phyloP scores from a whole-genome alignment of 2,888 invertebrate species.

The Eutolmus rufibarbis region DNA sequence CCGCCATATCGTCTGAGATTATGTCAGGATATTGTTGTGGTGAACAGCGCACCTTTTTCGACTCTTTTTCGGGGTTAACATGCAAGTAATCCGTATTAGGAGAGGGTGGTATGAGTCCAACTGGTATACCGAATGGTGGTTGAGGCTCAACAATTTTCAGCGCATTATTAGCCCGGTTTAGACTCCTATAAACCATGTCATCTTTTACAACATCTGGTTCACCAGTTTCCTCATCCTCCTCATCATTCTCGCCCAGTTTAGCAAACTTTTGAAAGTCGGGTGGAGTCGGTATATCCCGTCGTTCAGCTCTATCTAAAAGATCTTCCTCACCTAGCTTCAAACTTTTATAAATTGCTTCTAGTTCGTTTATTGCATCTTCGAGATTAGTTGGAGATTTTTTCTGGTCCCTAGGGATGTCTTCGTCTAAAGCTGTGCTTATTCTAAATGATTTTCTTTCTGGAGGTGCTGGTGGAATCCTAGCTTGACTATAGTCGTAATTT shows the following conservation, averaged over 20 bases:
- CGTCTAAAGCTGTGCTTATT: slow-evolving; percentile 55
- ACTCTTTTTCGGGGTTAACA: slow-evolving; percentile 71
- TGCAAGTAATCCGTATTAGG: slow-evolving; percentile 86
- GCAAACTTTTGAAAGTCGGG: slow-evolving; percentile 62
- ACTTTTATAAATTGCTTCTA: slow-evolving; percentile 91
- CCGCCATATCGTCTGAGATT: slow-evolving; percentile 87
- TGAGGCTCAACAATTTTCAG: slow-evolving; percentile 80
- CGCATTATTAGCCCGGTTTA: slow-evolving; percentile 78
- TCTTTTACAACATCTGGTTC: slow-evolving; percentile 85
- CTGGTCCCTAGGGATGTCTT: slow-evolving; percentile 39
- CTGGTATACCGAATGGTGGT: slow-evolving; percentile 89
- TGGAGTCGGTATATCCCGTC: slow-evolving; percentile 68
- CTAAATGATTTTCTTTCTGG: slow-evolving; percentile 56
- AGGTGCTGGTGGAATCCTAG: slow-evolving; percentile 52
- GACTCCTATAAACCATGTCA: slow-evolving; percentile 83
- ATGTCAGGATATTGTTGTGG: slow-evolving; percentile 70
- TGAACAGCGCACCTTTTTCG: slow-evolving; percentile 63
- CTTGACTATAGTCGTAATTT: neutral
- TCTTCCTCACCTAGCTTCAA: slow-evolving; percentile 85
- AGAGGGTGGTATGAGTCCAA: slow-evolving; percentile 82
- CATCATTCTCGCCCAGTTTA: slow-evolving; percentile 66
- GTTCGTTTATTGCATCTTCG: slow-evolving; percentile 86
- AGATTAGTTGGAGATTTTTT: slow-evolving; percentile 80
- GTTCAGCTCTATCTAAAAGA: slow-evolving; percentile 79
- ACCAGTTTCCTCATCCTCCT: slow-evolving; percentile 66